These are phyloP conservation scores for Stichopus chloronotus DNA, from an alignment of 35 echinoderm and acorn worm species.

Conservation along the genomic window DNA sequence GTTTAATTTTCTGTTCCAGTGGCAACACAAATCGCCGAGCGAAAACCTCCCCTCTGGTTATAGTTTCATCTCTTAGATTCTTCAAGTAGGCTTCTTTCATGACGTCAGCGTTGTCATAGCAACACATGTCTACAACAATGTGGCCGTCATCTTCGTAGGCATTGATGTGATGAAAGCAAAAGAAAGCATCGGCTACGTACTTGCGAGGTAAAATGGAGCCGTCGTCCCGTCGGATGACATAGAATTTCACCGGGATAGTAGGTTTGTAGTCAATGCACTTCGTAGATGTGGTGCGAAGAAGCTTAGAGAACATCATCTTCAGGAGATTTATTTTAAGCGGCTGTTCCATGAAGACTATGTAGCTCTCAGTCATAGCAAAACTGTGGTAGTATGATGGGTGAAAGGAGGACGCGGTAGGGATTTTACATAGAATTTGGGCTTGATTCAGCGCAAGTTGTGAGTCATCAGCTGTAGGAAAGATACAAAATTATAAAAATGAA, in stretches of 20 bases:
- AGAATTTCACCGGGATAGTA: slow-evolving; percentile 15
- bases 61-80: not conserved
- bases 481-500: too few relatives aligned
- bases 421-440: slow-evolving; percentile 66
- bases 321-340: slow-evolving; percentile 63
- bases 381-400: slow-evolving; percentile 90
- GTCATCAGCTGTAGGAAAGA: not conserved
- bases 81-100: slow-evolving; percentile 39
- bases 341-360: slow-evolving; percentile 84
- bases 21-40: slow-evolving; percentile 69
- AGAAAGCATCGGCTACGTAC: slow-evolving; percentile 77
- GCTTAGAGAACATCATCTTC: slow-evolving; percentile 19
- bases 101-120: slow-evolving; percentile 57
- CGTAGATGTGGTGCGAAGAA: not conserved
- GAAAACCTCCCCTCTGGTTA: not conserved
- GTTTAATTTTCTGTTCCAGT: slow-evolving; percentile 17
- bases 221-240: slow-evolving; percentile 55
- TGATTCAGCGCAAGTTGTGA: slow-evolving; percentile 26
- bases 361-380: slow-evolving; percentile 82
- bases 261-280: slow-evolving; percentile 42
- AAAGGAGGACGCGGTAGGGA: slow-evolving; percentile 43
- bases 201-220: slow-evolving; percentile 51
- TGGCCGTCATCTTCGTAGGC: slow-evolving; percentile 75
- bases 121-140: slow-evolving; percentile 75
- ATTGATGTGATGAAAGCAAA: slow-evolving; percentile 88